These are phyloP conservation scores for Pterobdella sp. DNA, from an alignment of 2,888 invertebrate species.

Conservation along the genomic window DNA sequence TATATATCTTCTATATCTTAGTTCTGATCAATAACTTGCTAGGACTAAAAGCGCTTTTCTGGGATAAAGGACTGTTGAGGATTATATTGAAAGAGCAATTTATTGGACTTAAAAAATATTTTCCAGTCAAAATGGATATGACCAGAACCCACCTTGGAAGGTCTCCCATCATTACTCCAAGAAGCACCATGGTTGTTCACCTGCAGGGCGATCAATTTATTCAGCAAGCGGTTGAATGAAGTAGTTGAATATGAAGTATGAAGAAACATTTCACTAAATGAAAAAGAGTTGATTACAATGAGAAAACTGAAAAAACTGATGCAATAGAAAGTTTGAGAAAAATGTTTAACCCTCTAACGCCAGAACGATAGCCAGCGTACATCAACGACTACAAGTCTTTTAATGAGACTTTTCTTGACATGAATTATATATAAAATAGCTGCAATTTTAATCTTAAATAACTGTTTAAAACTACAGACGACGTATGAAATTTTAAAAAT, in stretches of 20 bases:
- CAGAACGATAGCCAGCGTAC: too few relatives aligned
- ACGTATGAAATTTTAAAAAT: too few relatives aligned
- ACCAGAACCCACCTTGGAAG: background rate
- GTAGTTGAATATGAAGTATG: background rate
- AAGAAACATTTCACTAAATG: background rate
- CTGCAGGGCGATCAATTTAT: conserved; percentile 17
- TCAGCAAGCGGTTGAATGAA: background rate
- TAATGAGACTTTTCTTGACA: background rate
- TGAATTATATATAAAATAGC: background rate
- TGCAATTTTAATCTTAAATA: background rate
- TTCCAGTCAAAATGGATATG: too few relatives aligned
- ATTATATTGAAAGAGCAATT: too few relatives aligned
- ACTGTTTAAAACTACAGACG: background rate
- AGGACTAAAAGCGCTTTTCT: too few relatives aligned
- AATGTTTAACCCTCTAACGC: too few relatives aligned
- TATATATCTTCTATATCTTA: background rate
- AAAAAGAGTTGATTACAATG: too few relatives aligned
- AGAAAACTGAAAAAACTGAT: too few relatives aligned
- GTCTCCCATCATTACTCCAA: conserved; percentile 23
- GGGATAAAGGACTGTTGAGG: too few relatives aligned
- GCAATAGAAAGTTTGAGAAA: too few relatives aligned
- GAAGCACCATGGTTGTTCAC: conserved; percentile 23
- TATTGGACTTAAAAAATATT: too few relatives aligned
- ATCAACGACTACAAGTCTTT: too few relatives aligned
- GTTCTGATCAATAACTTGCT: background rate